Evolutionary conservation across 2,113 vertebrate species (phyloP).

Genomic region (Saguinus midas): DNA sequence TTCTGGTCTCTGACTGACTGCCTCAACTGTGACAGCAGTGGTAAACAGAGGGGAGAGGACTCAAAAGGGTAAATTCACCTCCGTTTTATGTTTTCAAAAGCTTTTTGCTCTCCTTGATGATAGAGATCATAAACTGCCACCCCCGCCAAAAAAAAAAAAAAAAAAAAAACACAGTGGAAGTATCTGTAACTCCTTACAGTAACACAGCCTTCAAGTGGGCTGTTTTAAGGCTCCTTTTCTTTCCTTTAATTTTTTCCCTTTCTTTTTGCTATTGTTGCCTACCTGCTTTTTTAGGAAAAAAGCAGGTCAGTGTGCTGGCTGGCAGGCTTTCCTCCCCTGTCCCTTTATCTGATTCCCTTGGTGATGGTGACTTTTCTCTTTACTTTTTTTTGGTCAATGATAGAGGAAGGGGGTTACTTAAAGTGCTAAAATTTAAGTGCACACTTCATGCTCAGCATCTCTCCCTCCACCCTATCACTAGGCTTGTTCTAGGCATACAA

Average conservation of each 20-base stretch:
- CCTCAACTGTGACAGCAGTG: slow-evolving; percentile 36
- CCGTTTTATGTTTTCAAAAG: slow-evolving; percentile 30
- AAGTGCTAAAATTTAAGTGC: slow-evolving; percentile 11
- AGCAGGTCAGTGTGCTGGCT: slow-evolving; percentile 29
- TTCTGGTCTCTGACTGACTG: not conserved
- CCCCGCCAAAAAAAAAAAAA: no score
- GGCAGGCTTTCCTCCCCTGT: slow-evolving; percentile 18
- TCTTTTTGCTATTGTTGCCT: not conserved
- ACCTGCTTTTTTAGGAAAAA: slow-evolving; percentile 33
- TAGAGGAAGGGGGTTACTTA: not conserved
- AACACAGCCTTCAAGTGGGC: slow-evolving; percentile 28
- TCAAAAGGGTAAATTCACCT: slow-evolving; percentile 56
- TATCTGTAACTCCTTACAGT: slow-evolving; percentile 33
- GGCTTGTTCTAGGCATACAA: not conserved
- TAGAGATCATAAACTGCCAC: slow-evolving; percentile 44
- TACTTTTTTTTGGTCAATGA: slow-evolving; percentile 5
- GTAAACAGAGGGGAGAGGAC: slow-evolving; percentile 53
- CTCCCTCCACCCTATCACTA: not conserved
- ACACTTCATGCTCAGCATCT: slow-evolving; percentile 35
- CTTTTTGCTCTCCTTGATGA: slow-evolving; percentile 4
- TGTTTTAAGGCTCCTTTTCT: slow-evolving; percentile 51
- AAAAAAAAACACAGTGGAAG: slow-evolving; percentile 22
- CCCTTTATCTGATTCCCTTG: slow-evolving; percentile 63
- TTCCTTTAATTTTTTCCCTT: not conserved
- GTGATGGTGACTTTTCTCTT: not conserved